Evolutionary conservation across 2,113 vertebrate genomes (phyloP).

Genomic region (Donacobius atricapilla): DNA sequence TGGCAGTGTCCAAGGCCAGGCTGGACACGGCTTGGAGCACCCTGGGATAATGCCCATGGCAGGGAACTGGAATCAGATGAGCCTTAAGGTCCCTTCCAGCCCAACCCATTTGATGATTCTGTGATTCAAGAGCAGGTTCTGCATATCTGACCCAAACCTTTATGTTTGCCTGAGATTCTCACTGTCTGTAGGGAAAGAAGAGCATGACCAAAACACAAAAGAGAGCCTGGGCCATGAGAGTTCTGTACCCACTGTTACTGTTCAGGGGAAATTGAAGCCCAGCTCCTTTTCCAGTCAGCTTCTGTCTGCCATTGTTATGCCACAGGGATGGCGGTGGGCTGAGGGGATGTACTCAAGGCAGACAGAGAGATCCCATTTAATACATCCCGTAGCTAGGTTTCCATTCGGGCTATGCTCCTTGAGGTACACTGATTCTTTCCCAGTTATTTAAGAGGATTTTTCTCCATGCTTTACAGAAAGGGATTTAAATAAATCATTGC

Average conservation of each 20-base stretch:
- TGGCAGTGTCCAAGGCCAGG: background rate
- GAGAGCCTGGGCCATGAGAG: background rate
- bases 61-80: background rate
- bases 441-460: conserved; percentile 58
- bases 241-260: background rate
- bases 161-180: accelerated
- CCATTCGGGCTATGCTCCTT: background rate
- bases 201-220: background rate
- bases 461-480: background rate
- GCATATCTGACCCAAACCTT: background rate
- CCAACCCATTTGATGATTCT: background rate
- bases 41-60: background rate
- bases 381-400: background rate
- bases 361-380: background rate
- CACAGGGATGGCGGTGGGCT: background rate
- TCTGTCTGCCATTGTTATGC: background rate
- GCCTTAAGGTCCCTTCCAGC: background rate
- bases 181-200: background rate
- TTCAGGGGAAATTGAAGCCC: background rate
- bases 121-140: background rate
- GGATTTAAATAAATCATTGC: conserved; percentile 57
- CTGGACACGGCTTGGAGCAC: accelerated
- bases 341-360: background rate
- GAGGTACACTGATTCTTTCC: background rate
- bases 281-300: background rate